Evolutionary conservation across 2,888 invertebrate genomes (phyloP).

Genomic region (Eupithecia vulgata): DNA sequence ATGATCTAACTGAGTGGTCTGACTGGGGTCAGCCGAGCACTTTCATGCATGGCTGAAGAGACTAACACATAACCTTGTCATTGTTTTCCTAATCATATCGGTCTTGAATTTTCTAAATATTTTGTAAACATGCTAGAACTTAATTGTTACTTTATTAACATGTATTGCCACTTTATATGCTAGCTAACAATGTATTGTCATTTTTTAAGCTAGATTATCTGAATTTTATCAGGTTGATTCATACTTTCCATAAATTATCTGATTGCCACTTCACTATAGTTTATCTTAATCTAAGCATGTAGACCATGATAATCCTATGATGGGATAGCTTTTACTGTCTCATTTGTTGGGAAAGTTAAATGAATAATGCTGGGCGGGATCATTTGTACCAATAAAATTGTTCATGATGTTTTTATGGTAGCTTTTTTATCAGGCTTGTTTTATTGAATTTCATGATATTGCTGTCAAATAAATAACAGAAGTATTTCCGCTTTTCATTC

Average conservation of each 20-base stretch:
- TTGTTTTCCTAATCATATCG: background rate
- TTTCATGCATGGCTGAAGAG: background rate
- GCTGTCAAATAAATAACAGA: background rate
- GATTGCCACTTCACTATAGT: slow-evolving; percentile 17
- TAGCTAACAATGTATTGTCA: background rate
- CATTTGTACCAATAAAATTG: background rate
- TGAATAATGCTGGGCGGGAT: background rate
- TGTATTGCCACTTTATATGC: background rate
- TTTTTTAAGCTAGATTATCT: background rate
- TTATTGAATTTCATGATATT: background rate
- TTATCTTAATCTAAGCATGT: slow-evolving; percentile 3
- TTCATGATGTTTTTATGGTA: background rate
- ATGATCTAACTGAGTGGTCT: background rate
- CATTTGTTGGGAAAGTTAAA: background rate
- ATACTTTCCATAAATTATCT: slow-evolving; percentile 21
- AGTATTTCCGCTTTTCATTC: background rate
- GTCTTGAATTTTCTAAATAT: background rate
- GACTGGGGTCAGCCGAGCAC: background rate
- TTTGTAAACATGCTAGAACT: background rate
- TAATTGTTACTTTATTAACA: background rate
- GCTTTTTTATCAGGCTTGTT: background rate
- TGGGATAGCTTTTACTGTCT: background rate
- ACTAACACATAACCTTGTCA: background rate
- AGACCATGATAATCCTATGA: background rate
- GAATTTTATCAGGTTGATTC: slow-evolving; percentile 25